Percentiles rank a stretch among this genome's conserved stretches.
These are phyloP conservation scores for Zaprionus ghesquierei DNA, from an alignment of 1,140 invertebrate species.

Conservation along the genomic window DNA sequence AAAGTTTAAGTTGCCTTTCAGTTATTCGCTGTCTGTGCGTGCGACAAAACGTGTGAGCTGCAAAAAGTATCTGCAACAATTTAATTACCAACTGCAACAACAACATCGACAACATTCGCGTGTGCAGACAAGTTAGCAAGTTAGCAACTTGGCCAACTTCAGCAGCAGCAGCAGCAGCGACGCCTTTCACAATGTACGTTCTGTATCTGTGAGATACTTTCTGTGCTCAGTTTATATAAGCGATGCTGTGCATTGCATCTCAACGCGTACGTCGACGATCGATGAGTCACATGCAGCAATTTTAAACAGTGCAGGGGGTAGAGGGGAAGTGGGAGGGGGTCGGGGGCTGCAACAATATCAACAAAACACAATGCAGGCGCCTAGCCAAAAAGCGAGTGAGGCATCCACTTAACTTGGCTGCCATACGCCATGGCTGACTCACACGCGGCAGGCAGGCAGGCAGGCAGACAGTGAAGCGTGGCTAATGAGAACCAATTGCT, in stretches of 20 bases:
- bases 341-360: slow-evolving; percentile 58
- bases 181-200: slow-evolving; percentile 51
- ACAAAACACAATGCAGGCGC: slow-evolving; percentile 72
- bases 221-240: slow-evolving; percentile 38
- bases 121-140: slow-evolving; percentile 9
- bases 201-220: slow-evolving; percentile 33
- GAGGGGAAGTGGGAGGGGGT: background rate
- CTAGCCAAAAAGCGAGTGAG: slow-evolving; percentile 72
- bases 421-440: slow-evolving; percentile 38
- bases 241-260: too few species aligned
- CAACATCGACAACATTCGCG: background rate
- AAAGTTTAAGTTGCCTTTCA: slow-evolving; percentile 72
- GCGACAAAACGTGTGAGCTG: slow-evolving; percentile 70
- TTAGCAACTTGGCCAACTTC: background rate
- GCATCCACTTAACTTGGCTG: slow-evolving; percentile 72
- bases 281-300: slow-evolving; percentile 58
- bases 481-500: background rate
- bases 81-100: slow-evolving; percentile 15
- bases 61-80: slow-evolving; percentile 30
- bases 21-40: slow-evolving; percentile 75
- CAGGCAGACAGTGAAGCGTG: slow-evolving; percentile 19
- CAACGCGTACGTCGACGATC: slow-evolving; percentile 24
- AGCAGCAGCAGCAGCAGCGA: slow-evolving; percentile 5
- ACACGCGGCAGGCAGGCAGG: background rate
- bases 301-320: slow-evolving; percentile 4